Evolutionary conservation across 2,113 vertebrate genomes (phyloP), one percentile per base, ranked within the genome.

Genomic region (Desmodus rotundus): DNA sequence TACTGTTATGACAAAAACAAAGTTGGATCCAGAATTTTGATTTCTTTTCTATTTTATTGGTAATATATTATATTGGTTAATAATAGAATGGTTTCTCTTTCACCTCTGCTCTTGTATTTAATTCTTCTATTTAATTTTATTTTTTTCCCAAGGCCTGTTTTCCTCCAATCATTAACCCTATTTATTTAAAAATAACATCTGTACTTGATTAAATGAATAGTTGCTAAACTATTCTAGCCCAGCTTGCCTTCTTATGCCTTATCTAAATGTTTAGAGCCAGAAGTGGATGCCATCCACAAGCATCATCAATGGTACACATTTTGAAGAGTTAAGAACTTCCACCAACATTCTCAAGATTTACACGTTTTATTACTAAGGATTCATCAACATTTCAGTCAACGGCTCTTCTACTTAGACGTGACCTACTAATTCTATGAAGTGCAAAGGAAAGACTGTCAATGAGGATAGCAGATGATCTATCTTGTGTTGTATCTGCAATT

Each of bases 131-230:
- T n/a, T n/a, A n/a, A 38, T 50, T 84, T 77, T 63, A 63, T 14
- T 14, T 56, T 56, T 93, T 70, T 56, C 45, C 88, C 12, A 43
- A 84, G 68, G 5, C 5, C 26, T 70, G 2, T 50, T 43, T 74
- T 93, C 7, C n/a, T n/a, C 38, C 20, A 76, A 16, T 85, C 26
- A 63, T 88, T 92, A 43, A 58, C 56, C 2, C 9, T 76, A 63
- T 63, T 88, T 73, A 91, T 74, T 83, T 89, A 58, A 73, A 91
- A 80, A 38, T 65, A 41, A 80, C 76, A 65, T 83, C 31, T 94
- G 22, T 41, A 47, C n/a, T 74, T 84, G 26, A 43, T 68, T 74
- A 58, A 15, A 68, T 68, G 93, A 68, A 74, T 68, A 70, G 7
- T 56, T 58, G 22, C 2, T 47, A 68, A 61, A 28, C 58, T 61